Evolutionary conservation across 2,113 vertebrate genomes (phyloP).

Genomic region (Megaleporinus macrocephalus): DNA sequence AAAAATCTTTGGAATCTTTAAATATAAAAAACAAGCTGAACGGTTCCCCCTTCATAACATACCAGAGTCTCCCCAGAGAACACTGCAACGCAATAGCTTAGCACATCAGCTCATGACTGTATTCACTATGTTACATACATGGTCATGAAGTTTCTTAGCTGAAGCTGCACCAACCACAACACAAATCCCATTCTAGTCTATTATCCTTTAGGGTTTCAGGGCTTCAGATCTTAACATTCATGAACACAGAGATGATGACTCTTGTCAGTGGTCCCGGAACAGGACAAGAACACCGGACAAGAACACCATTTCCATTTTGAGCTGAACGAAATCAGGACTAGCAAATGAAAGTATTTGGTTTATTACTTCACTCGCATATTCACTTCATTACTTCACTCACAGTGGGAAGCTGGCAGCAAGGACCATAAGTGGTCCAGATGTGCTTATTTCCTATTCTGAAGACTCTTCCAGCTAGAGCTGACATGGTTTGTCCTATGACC

Average conservation of each 20-base stretch:
- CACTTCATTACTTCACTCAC: constrained; percentile 2
- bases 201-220: background rate
- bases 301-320: background rate
- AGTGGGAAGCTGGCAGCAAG: constrained; percentile 10
- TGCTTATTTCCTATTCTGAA: constrained; percentile 30
- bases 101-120: background rate
- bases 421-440: constrained; percentile 9
- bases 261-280: background rate
- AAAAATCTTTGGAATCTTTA: background rate
- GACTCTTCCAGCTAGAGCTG: constrained; percentile 17
- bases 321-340: background rate
- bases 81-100: background rate
- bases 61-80: background rate
- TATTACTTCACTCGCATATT: constrained; percentile 10
- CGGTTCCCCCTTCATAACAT: constrained; percentile 7
- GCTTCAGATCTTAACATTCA: background rate
- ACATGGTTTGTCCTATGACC: constrained; percentile 25
- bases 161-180: constrained; percentile 2
- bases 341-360: background rate
- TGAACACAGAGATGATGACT: background rate
- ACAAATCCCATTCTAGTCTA: background rate
- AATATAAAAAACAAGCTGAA: background rate
- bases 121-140: background rate
- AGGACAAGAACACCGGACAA: background rate
- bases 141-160: background rate